A percentile compares a stretch with the other conserved stretches of the same genome.
These are phyloP conservation scores for Alectoris magna DNA, from an alignment of 2,797 vertebrate species.

Conservation along the genomic window DNA sequence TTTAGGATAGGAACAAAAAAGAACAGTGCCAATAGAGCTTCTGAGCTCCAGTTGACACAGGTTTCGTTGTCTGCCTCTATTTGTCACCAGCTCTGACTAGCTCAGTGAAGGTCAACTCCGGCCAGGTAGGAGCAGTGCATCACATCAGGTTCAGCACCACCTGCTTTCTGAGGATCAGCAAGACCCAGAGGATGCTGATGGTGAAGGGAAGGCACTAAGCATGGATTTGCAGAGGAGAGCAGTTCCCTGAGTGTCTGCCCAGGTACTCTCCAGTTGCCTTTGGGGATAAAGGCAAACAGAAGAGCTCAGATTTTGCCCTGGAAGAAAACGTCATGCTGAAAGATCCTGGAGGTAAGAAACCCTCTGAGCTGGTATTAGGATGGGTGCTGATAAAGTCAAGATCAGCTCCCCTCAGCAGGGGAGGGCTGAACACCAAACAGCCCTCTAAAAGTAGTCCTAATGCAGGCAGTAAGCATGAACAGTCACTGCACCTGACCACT, in stretches of 20 bases:
- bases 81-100: slow-evolving; percentile 65
- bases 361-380: fast-evolving
- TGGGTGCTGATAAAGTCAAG: fast-evolving
- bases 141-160: background rate
- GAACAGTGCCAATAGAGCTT: slow-evolving; percentile 8
- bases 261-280: background rate
- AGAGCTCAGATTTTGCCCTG: background rate
- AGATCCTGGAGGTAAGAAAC: background rate
- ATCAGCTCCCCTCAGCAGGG: background rate
- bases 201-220: background rate
- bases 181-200: background rate
- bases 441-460: background rate
- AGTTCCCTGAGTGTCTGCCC: fast-evolving
- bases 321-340: background rate
- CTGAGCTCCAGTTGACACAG: slow-evolving; percentile 71
- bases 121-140: background rate
- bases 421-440: background rate
- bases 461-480: fast-evolving
- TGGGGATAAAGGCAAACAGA: background rate
- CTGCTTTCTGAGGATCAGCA: background rate
- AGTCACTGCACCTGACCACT: background rate
- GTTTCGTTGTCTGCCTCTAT: slow-evolving; percentile 63
- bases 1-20: background rate
- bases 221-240: background rate
- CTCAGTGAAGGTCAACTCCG: slow-evolving; percentile 60